Base-by-base conservation (phyloP, 2,888 invertebrate genomes). In the Boloria selene region DNA sequence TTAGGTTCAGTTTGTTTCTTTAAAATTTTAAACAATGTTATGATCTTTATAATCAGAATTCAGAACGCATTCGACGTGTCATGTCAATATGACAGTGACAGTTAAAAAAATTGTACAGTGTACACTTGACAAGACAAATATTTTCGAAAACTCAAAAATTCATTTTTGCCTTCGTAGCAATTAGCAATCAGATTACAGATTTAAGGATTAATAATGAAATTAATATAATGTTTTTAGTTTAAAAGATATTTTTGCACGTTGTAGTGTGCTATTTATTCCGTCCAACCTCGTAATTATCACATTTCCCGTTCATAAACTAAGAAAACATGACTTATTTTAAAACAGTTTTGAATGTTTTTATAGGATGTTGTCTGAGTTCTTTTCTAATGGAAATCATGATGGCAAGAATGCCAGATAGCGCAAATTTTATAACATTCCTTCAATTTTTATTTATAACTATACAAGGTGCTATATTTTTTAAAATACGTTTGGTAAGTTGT, bases 371-470 rank as follows among this genome's bases (percentile, higher is more conserved):
- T 73, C 73, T 79, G 3, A 90, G 87, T 74, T 80, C 89, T 55
- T 88, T 87, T 76, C 72, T 90, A 5, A 90, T 92, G 91, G 92
- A 92, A 86, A 81, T 90, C 68, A 74, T 91, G 64, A 89, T 92
- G 88, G 76, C 83, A 51, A 83, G 74, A 61, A 79, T 77, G 31
- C 83, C 91, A 2, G 74, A 82, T 45, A 84, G 83, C 68, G 89
- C 88, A 17, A 90, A 88, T 78, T 81, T 92, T 26, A 79, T 92
- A 50, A 90, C 92, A 45, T 91, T 88, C 69, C 78, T 91, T 13
- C 92, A 92, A 72, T 90, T 90, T 69, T 77, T 90, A 50, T 86
- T 86, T 70, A 87, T 90, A 60, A 73, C 87, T 45, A 60, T 90
- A 59, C 86, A 90, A 74, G 89, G 91, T 51, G 80, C 89, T 64